Base-by-base conservation (phyloP, 2,797 vertebrate species). In the Acrossocheilus fasciatus region DNA sequence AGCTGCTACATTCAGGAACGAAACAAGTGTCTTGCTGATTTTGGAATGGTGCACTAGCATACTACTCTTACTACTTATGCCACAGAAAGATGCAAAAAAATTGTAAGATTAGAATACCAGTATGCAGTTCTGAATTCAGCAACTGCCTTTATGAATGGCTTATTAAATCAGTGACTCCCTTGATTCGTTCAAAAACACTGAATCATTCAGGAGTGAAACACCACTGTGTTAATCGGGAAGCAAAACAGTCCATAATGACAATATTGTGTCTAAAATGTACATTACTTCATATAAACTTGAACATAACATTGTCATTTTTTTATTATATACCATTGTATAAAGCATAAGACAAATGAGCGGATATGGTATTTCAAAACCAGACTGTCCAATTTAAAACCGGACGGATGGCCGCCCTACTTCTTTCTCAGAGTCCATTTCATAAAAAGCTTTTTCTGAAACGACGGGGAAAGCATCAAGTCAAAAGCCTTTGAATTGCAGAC, bases 401-500 rank as follows among this genome's bases (percentile, higher is more conserved):
- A 57, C 8, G 54, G 54, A 57, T 23, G 59, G n/a, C n/a, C 4
- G 2, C 62, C 62, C 26, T 64, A 15, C 26, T 66, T 66, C 34
- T 82, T 86, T 86, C 78, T 57, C 34, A 54, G 76, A 59, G 72
- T 30, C 70, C 45, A 59, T 81, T 87, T 89, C 81, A 70, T 82
- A 66, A 50, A 54, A 64, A 20, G 75, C 74, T 87, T 88, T 83
- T 87, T 69, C 86, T 88, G 78, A 91, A 89, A 84, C 15, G 34
- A 30, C n/a, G 69, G 47, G 18, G 54, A 62, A 88, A 89, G 83
- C 88, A 87, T 80, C 73, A 74, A 87, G 81, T 88, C 75, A 89
- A 92, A 92, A 69, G 88, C 89, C 39, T 90, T 91, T 90, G 77
- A 90, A 89, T 75, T 70, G 70, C 87, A 1, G 14, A 89, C 90